Percentiles rank a stretch among this genome's conserved stretches.
phyloP scores from a whole-genome alignment of 2,797 vertebrate genomes.

The Xerus rutilus region DNA sequence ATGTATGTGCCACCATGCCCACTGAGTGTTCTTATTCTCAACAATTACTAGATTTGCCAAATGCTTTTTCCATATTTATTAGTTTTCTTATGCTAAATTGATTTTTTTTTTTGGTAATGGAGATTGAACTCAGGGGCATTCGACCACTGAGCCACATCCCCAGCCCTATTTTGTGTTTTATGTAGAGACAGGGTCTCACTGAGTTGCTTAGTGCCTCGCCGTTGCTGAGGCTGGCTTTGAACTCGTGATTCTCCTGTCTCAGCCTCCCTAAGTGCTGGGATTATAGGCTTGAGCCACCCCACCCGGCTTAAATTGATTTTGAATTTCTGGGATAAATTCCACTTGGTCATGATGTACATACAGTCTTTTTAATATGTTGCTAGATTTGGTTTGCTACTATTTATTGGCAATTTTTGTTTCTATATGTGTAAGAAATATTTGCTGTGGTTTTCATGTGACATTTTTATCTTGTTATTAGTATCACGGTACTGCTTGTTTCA shows the following conservation, averaged over 20 bases:
- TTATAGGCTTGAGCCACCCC: too few relatives aligned
- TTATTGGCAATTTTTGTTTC: not conserved
- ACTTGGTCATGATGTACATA: not conserved
- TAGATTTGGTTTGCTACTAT: not conserved
- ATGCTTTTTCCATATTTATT: constrained; percentile 19
- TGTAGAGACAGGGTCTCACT: too few relatives aligned
- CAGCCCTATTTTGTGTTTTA: too few relatives aligned
- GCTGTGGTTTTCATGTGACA: not conserved
- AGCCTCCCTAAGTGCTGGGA: too few relatives aligned
- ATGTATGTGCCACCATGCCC: too few relatives aligned
- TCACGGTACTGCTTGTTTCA: not conserved
- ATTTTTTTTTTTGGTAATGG: too few relatives aligned
- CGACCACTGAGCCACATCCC: too few relatives aligned
- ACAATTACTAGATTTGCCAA: not conserved
- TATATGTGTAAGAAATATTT: not conserved
- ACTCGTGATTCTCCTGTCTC: too few relatives aligned
- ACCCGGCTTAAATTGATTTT: not conserved
- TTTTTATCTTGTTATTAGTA: not conserved
- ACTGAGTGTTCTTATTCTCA: not conserved
- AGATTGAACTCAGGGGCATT: too few relatives aligned
- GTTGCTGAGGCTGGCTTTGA: too few relatives aligned
- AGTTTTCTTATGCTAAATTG: not conserved
- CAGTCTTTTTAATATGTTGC: not conserved
- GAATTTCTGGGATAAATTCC: not conserved
- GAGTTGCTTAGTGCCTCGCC: too few relatives aligned